Percentiles rank a stretch among this genome's conserved stretches.
Evolutionary conservation across 2,113 vertebrate genomes (phyloP).

Genomic region (Phylloscopus trochiloides): DNA sequence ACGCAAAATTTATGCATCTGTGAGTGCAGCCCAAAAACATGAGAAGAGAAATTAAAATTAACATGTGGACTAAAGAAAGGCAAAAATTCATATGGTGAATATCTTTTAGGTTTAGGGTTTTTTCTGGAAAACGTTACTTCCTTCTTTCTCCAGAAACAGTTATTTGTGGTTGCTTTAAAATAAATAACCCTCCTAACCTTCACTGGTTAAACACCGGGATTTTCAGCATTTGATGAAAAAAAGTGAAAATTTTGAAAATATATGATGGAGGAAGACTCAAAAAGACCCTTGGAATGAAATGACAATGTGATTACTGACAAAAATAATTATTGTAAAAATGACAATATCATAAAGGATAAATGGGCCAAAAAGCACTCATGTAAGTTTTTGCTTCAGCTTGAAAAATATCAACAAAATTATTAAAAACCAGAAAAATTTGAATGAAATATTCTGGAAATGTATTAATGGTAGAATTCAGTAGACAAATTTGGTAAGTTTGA

Average conservation of each 20-base stretch:
- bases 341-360: neutral
- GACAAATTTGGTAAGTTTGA: neutral
- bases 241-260: neutral
- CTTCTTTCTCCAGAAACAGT: neutral
- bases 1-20: neutral
- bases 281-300: neutral
- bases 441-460: neutral
- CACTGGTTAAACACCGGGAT: neutral
- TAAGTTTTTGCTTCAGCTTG: neutral
- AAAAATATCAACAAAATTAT: neutral
- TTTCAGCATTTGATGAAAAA: neutral
- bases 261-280: neutral
- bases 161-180: neutral
- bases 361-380: neutral
- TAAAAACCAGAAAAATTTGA: conserved; percentile 2
- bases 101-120: neutral
- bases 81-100: neutral
- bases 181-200: neutral
- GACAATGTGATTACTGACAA: neutral
- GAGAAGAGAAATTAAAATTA: neutral
- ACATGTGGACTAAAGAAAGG: neutral
- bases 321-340: neutral
- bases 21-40: neutral
- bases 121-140: neutral
- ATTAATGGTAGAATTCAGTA: neutral